These are phyloP conservation scores for Characodon lateralis DNA, from an alignment of 2,797 vertebrate genomes.

Conservation along the genomic window DNA sequence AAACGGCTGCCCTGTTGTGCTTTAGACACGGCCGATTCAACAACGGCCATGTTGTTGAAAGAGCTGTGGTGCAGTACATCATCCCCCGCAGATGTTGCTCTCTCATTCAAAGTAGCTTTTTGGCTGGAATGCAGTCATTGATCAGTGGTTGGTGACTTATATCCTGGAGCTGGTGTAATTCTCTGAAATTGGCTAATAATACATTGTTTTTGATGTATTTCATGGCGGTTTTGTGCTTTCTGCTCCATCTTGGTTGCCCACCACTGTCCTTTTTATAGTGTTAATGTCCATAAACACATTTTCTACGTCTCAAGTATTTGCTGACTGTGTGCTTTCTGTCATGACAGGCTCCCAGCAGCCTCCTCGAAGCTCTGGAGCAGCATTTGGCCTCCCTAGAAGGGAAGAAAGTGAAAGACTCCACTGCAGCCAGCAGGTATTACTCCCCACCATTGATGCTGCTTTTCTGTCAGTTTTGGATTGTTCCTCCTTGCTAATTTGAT, in stretches of 20 bases:
- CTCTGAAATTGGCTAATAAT: conserved; percentile 22
- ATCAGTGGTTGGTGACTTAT: conserved; percentile 70
- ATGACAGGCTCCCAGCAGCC: conserved; percentile 95
- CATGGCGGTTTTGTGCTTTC: conserved; percentile 23
- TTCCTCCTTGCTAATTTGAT: conserved; percentile 1
- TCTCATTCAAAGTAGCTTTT: conserved; percentile 69
- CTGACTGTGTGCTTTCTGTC: conserved; percentile 58
- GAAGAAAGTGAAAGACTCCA: conserved; percentile 99
- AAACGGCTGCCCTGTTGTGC: conserved; percentile 72
- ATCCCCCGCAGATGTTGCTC: conserved; percentile 68
- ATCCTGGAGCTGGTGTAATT: conserved; percentile 10
- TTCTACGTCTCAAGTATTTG: conserved; percentile 21
- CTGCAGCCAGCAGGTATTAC: conserved; percentile 94
- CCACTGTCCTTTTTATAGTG: conserved; percentile 60
- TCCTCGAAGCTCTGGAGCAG: conserved; percentile 98
- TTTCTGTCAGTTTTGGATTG: not conserved
- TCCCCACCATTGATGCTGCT: not conserved
- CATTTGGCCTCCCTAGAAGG: conserved; percentile 99
- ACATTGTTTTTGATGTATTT: conserved; percentile 11
- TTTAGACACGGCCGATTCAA: conserved; percentile 67
- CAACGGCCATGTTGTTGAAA: conserved; percentile 67
- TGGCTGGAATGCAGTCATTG: conserved; percentile 67
- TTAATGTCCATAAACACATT: conserved; percentile 34
- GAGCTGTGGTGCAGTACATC: conserved; percentile 58
- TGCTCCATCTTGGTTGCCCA: conserved; percentile 61